Evolutionary conservation across 2,113 vertebrate genomes (phyloP), one percentile per base, ranked within the genome.

Genomic region (Bothrops jararaca): DNA sequence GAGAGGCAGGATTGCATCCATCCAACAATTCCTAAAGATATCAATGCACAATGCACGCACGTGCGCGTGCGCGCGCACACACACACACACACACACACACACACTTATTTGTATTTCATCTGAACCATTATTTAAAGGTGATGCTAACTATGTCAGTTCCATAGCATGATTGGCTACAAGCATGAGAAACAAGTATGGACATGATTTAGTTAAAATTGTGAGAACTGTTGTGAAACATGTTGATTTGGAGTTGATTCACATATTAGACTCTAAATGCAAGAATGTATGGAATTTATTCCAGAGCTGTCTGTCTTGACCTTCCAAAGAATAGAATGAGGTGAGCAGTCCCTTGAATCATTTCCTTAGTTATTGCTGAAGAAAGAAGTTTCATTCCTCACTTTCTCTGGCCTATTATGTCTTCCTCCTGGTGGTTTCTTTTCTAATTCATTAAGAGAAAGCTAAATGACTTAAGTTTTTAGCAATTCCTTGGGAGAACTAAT

Each of bases 171-270:
- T 57, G 45, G 94, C 93, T 74, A 92, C 86, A 88, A 91, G 88
- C 93, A 57, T 39, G 87, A 88, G 95, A 95, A 54, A 45, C 2
- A 95, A 95, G 94, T 90, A 88, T 95, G 91, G 93, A 93, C 94
- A 95, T 95, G 89, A 93, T 48, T 93, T 96, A 93, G 94, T 96
- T 97, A 96, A 95, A 95, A 95, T 92, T 96, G 95, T 95, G 94
- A 96, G 95, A 92, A 88, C 90, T 64, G 86, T 39, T 4, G 6
- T 95, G 94, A 95, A 94, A 93, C 92, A 94, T 95, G 92, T 95
- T 90, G 94, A 94, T 92, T 92, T 87, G 60, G 86, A 92, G 15
- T 26, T 89, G 91, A 92, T 88, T 92, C 85, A 64, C 86, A 54
- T 74, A 60, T 45, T 92, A 88, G 58, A 42, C 60, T 89, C 52